Evolutionary conservation across 2,888 invertebrate species (phyloP).

Genomic region (Bembecia ichneumoniformis): DNA sequence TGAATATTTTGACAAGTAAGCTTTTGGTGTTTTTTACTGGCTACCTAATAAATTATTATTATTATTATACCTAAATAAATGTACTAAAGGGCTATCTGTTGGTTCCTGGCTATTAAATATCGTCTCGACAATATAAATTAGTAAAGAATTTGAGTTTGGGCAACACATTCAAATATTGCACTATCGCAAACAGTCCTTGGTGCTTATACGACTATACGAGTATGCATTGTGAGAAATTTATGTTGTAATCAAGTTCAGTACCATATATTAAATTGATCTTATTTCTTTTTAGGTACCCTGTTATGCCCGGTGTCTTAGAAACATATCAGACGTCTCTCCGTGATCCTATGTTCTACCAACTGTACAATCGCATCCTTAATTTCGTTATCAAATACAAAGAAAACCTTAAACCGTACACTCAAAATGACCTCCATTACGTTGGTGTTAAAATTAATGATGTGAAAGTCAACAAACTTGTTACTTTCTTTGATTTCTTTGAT

Average conservation of each 20-base stretch:
- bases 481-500: conserved; percentile 78
- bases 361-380: conserved; percentile 74
- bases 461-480: conserved; percentile 73
- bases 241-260: too few species aligned
- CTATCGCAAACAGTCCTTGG: too few species aligned
- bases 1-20: conserved; percentile 32
- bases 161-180: too few species aligned
- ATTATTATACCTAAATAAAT: too few species aligned
- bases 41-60: neutral
- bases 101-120: too few species aligned
- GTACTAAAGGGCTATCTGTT: neutral
- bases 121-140: too few species aligned
- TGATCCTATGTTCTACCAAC: conserved; percentile 80
- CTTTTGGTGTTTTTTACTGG: conserved; percentile 2
- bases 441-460: conserved; percentile 75
- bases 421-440: conserved; percentile 68
- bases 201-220: too few species aligned
- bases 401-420: conserved; percentile 70
- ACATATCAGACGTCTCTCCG: conserved; percentile 76
- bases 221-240: too few species aligned
- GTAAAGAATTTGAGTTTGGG: neutral
- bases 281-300: conserved; percentile 28
- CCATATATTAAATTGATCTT: too few species aligned
- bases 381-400: conserved; percentile 75
- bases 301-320: conserved; percentile 74